Evolutionary conservation across 1,140 invertebrate species (phyloP), one percentile per base, ranked within the genome.

Genomic region (Drosophila novamexicana): DNA sequence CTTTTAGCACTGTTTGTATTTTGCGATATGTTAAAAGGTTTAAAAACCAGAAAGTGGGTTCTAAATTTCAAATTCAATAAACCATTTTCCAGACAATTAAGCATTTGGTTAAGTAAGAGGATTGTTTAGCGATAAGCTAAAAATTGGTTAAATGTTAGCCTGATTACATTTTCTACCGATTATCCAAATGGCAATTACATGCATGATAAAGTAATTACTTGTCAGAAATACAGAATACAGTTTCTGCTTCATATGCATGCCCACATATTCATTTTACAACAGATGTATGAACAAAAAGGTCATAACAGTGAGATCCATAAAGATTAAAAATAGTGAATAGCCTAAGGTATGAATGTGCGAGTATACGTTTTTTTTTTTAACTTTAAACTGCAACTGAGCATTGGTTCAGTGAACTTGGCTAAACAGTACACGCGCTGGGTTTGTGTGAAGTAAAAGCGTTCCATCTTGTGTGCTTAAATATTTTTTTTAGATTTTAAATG

Each of bases 401-500:
- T 61, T 71, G 70, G 81, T 81, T 77, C 81, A 79, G 57, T 85
- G 81, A 85, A 80, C 81, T 62, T 58, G 4, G 18, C 5, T 7
- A 7, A 65, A 18, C 40, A 59, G 39, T 9, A 32, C 32, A 67
- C 7, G 6, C 56, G 36, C 39, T 58, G 6, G 14, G 14, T 44
- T 16, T 44, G 42, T 44, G 42, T 44, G n/a, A 44, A 44, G 18
- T 18, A 18, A 18, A 18, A 18, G 18, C 18, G 18, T 18, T 18
- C 18, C 18, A 18, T 18, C 18, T 22, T 22, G 22, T 22, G 22
- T 22, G 22, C 22, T 22, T 22, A 22, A 22, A 2, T 3, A 22
- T 22, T 22, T 22, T 22, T 2, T 22, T 3, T 22, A 4, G 22
- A 3, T 22, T 4, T 29, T 29, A 29, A 29, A 29, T 29, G 4